These are phyloP conservation scores for Bombycilla garrulus DNA, from an alignment of 2,113 vertebrate species.

Conservation along the genomic window DNA sequence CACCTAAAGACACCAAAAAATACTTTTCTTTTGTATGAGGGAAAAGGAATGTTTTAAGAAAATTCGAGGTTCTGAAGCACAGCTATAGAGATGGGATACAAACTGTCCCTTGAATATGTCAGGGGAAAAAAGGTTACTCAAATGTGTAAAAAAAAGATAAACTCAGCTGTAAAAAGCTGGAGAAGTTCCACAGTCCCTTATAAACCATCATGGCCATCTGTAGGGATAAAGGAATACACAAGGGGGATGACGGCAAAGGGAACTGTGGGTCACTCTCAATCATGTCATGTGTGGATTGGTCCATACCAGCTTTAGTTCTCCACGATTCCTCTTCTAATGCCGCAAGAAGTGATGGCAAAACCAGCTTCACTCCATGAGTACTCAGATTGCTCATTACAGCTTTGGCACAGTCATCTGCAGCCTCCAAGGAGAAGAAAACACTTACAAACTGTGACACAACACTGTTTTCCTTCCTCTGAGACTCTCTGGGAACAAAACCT, in stretches of 20 bases:
- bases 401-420: slow-evolving; percentile 98
- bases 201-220: not conserved
- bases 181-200: not conserved
- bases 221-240: not conserved
- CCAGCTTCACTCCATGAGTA: slow-evolving; percentile 96
- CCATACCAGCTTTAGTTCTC: slow-evolving; percentile 95
- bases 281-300: not conserved
- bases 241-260: not conserved
- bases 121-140: not conserved
- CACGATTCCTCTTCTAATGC: slow-evolving; percentile 97
- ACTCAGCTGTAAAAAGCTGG: not conserved
- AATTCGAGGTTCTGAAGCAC: not conserved
- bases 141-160: not conserved
- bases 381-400: slow-evolving; percentile 99
- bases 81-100: not conserved
- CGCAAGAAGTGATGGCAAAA: slow-evolving; percentile 91
- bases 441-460: slow-evolving; percentile 24
- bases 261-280: not conserved
- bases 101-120: not conserved
- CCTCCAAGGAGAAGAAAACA: slow-evolving; percentile 76
- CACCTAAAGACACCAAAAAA: not conserved
- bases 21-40: not conserved
- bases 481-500: not conserved
- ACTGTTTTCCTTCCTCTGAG: not conserved
- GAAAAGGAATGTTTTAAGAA: not conserved